Percentiles rank a stretch among this genome's conserved stretches.
phyloP scores from a whole-genome alignment of 2,797 vertebrate genomes.

The Rhinichthys osculus region DNA sequence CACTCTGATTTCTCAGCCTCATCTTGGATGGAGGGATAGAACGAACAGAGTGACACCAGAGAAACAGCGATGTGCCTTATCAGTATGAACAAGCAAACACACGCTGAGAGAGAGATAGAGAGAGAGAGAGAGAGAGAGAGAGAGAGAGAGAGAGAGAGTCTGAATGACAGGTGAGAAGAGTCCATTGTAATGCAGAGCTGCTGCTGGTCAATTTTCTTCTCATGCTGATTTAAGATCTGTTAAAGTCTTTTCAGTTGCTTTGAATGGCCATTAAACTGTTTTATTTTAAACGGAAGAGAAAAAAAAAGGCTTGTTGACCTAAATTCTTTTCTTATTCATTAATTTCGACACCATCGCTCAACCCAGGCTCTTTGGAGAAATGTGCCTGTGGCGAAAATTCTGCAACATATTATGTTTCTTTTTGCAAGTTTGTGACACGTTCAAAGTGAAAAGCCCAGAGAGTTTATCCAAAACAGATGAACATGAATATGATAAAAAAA shows the following conservation, averaged over 20 bases:
- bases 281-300: not conserved
- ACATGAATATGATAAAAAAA: not conserved
- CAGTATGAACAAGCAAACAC: slow-evolving; percentile 23
- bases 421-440: not conserved
- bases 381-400: not conserved
- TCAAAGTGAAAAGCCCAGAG: not conserved
- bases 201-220: not conserved
- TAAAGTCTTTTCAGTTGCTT: not conserved
- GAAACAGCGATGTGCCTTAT: slow-evolving; percentile 17
- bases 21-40: slow-evolving; percentile 13
- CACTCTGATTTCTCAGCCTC: slow-evolving; percentile 19
- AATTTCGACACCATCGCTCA: not conserved
- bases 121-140: not conserved
- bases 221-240: not conserved
- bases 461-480: not conserved
- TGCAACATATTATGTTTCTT: not conserved
- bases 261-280: slow-evolving; percentile 7
- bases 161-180: slow-evolving; percentile 10
- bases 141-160: not conserved
- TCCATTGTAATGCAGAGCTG: slow-evolving; percentile 17
- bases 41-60: not conserved
- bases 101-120: not conserved
- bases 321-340: not conserved
- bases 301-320: not conserved
- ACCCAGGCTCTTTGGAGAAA: not conserved